A percentile compares a stretch with the other conserved stretches of the same genome.
Conservation (phyloP, 2,888 invertebrate species). For the Lapara coniferarum region DNA sequence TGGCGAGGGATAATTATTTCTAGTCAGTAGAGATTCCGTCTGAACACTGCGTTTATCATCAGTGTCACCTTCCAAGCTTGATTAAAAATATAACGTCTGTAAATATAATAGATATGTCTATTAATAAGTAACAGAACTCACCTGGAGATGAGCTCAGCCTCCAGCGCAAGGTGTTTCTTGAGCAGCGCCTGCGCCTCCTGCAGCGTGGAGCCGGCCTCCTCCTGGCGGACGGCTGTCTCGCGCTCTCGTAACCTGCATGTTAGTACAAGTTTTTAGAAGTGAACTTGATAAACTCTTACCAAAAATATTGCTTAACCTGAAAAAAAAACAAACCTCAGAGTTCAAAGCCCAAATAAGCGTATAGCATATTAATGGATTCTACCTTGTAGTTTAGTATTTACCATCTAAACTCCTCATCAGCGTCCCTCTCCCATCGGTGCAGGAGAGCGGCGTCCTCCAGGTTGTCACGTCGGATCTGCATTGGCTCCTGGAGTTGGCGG, state of each 20-base stretch:
- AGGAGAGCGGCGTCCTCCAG: slow-evolving; percentile 94
- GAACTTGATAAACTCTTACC: background rate
- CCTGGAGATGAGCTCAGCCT: slow-evolving; percentile 93
- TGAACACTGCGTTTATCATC: no score
- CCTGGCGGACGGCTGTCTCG: slow-evolving; percentile 49
- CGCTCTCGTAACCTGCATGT: slow-evolving; percentile 63
- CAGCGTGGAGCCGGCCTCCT: slow-evolving; percentile 60
- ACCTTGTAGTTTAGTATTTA: slow-evolving; percentile 65
- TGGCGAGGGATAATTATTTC: no score
- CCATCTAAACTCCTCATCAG: slow-evolving; percentile 97
- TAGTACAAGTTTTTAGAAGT: background rate
- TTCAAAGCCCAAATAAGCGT: no score
- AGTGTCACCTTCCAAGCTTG: no score
- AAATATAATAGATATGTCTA: background rate
- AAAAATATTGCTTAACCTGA: no score
- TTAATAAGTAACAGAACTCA: slow-evolving; percentile 34
- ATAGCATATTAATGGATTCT: no score
- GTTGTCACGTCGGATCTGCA: slow-evolving; percentile 95
- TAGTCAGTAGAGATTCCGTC: no score
- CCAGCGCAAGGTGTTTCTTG: slow-evolving; percentile 96
- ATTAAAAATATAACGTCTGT: no score
- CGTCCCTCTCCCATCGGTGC: slow-evolving; percentile 95
- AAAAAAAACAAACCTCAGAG: no score
- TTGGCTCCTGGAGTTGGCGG: slow-evolving; percentile 92
- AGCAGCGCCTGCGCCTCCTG: slow-evolving; percentile 92